A percentile compares a stretch with the other conserved stretches of the same genome.
Evolutionary conservation across 2,888 invertebrate species (phyloP).

Genomic region (Drosophila cognata): DNA sequence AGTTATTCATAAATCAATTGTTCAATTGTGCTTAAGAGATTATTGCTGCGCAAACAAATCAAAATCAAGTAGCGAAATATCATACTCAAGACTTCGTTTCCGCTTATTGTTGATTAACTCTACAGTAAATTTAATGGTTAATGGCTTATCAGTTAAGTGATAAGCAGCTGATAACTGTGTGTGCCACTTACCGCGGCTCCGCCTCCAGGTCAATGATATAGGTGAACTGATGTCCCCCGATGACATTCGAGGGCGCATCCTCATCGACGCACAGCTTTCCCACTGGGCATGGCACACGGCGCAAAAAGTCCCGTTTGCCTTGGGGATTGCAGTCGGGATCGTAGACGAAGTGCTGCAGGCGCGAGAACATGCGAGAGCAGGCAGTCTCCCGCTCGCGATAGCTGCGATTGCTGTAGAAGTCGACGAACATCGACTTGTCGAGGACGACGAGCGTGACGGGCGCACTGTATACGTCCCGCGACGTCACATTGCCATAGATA

Average conservation of each 20-base stretch:
- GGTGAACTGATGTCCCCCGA: constrained; percentile 96
- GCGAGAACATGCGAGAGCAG: constrained; percentile 94
- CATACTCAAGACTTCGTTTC: not conserved
- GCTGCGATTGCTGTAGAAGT: constrained; percentile 93
- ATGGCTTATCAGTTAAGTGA: constrained; percentile 32
- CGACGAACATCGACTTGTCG: constrained; percentile 94
- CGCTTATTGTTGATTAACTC: not conserved
- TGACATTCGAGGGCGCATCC: constrained; percentile 93
- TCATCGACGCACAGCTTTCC: constrained; percentile 93
- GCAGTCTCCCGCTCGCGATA: constrained; percentile 89
- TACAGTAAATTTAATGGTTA: not conserved
- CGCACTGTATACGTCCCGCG: constrained; percentile 87
- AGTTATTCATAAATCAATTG: not conserved
- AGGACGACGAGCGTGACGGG: constrained; percentile 95
- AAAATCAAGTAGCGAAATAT: constrained; percentile 5
- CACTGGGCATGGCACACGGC: constrained; percentile 93
- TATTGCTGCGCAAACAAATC: not conserved
- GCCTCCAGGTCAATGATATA: constrained; percentile 95
- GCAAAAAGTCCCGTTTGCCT: constrained; percentile 88
- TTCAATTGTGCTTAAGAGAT: not conserved
- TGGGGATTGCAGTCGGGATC: constrained; percentile 91
- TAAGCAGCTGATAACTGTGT: constrained; percentile 9
- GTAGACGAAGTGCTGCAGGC: constrained; percentile 92
- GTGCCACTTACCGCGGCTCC: constrained; percentile 91
- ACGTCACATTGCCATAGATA: constrained; percentile 97